Base-by-base conservation (phyloP, 2,797 vertebrate species). In the Oreortyx pictus region DNA sequence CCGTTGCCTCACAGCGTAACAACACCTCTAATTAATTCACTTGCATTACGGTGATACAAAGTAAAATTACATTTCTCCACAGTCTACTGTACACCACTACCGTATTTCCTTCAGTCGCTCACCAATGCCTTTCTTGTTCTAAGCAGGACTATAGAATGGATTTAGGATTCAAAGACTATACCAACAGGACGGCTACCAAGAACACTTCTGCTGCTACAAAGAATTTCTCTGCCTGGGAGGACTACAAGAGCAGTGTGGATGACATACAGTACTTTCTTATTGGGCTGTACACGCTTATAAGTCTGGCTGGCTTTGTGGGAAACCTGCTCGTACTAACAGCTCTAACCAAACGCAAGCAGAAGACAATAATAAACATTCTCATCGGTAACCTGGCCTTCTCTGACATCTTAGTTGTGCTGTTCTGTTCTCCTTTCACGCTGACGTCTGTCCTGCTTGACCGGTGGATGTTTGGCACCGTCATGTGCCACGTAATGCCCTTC, bases 401-500 rank as follows among this genome's bases (percentile, higher is more conserved):
- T 23, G 98, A 98, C 89, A 98, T 98, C 86, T 95, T 98, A 80
- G 98, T 98, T 29, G 98, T 98, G 35, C 85, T 98, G 9, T 98
- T 98, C 82, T 98, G 98, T 76, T 98, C 98, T 1, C 98, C 98
- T 35, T 98, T 98, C 85, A 98, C 98, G 0, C 92, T 98, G 87
- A 98, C 97, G 8, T 98, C 98, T 0, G 80, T 98, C 60, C 81
- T 98, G 81, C 95, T 98, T 61, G 98, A 98, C 87, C 98, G 97
- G 7, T 98, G 98, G 98, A 97, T 98, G 86, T 98, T 98, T 85
- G 98, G 98, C 67, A 95, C 96, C 33, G 57, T 97, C 81, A 97
- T 98, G 98, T 98, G 98, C 65, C 98, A 98, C 2, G 12, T 98
- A 24, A 98, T 98, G 94, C 98, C 98, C 54, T 98, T 98, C 88